Conservation (phyloP, 2,113 vertebrate genomes). For the Sylvia atricapilla region DNA sequence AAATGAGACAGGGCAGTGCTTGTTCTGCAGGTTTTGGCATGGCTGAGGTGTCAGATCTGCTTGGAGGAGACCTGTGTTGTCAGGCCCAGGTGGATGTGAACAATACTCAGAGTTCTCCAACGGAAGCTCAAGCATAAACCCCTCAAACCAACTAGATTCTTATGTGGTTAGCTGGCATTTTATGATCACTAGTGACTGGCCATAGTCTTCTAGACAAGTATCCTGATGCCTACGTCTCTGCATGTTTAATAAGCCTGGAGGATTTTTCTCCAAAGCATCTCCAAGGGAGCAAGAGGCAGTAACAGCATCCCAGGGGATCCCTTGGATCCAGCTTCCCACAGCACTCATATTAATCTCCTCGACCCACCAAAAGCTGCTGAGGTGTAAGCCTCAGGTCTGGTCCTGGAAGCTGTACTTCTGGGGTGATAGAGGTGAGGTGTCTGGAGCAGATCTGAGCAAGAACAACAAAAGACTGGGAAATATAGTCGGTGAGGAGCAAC, state of each 20-base stretch:
- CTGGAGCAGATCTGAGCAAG: not conserved
- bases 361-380: not conserved
- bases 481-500: not conserved
- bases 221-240: not conserved
- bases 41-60: not conserved
- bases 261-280: not conserved
- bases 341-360: not conserved
- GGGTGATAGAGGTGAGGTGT: not conserved
- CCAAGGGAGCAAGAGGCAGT: not conserved
- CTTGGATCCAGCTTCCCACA: rapidly evolving
- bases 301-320: rapidly evolving
- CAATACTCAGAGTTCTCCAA: not conserved
- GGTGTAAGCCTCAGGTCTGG: not conserved
- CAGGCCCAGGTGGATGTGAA: not conserved
- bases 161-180: not conserved
- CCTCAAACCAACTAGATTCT: not conserved
- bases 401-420: not conserved
- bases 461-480: not conserved
- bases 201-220: not conserved
- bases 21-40: not conserved
- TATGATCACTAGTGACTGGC: not conserved
- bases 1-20: not conserved
- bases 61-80: not conserved
- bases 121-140: not conserved
- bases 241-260: not conserved